Evolutionary conservation across 1,140 invertebrate genomes (phyloP).

Genomic region (Leptoteleia sp.): DNA sequence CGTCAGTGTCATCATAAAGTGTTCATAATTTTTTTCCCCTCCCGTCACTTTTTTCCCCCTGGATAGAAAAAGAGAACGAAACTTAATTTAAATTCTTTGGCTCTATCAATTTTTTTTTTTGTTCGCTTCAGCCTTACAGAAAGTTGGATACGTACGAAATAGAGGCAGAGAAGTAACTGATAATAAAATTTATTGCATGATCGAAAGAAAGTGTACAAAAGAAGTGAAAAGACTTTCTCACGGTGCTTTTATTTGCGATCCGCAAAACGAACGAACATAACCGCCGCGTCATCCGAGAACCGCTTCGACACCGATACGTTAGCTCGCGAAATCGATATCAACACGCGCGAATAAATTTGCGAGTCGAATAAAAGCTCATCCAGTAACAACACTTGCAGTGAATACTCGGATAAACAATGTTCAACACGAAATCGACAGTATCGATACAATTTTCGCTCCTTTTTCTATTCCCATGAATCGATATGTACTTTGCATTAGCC

Average conservation of each 20-base stretch:
- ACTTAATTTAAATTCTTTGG: too few species aligned
- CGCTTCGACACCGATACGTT: constrained; percentile 69
- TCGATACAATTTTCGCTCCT: too few species aligned
- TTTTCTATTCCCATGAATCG: too few species aligned
- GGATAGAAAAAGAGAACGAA: too few species aligned
- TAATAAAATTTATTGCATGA: constrained; percentile 13
- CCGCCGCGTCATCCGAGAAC: constrained; percentile 65
- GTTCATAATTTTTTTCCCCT: too few species aligned
- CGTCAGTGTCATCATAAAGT: too few species aligned
- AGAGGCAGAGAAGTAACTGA: background rate
- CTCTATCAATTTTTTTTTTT: too few species aligned
- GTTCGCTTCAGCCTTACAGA: too few species aligned
- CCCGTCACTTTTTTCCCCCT: too few species aligned
- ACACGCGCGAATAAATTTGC: constrained; percentile 59
- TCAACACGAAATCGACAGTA: constrained; percentile 62
- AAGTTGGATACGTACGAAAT: too few species aligned
- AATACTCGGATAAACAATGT: constrained; percentile 62
- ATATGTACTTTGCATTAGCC: constrained; percentile 59
- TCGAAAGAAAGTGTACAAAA: constrained; percentile 17
- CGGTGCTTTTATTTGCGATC: constrained; percentile 60
- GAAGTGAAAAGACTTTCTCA: constrained; percentile 59
- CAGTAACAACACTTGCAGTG: constrained; percentile 34
- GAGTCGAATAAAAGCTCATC: constrained; percentile 53
- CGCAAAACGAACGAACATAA: constrained; percentile 54
- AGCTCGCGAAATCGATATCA: constrained; percentile 72